These are phyloP conservation scores for Otolemur crassicaudatus DNA, from an alignment of 2,797 vertebrate genomes.

Conservation along the genomic window DNA sequence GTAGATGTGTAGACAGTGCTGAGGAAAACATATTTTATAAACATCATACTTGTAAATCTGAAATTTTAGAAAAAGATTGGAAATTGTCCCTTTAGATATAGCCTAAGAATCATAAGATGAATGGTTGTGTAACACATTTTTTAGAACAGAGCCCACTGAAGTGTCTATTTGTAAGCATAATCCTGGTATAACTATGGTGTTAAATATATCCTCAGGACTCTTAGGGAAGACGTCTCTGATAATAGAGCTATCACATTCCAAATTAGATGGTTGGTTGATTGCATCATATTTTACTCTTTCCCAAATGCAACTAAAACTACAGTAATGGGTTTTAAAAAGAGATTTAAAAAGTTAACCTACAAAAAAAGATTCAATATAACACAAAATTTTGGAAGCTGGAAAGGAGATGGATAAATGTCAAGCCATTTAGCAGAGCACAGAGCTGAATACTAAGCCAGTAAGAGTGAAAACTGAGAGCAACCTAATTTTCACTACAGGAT, in stretches of 20 bases:
- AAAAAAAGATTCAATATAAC: neutral
- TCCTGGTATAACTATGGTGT: neutral
- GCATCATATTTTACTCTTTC: neutral
- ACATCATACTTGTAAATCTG: neutral
- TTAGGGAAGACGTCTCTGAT: neutral
- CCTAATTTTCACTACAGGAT: neutral
- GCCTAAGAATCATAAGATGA: neutral
- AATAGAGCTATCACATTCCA: neutral
- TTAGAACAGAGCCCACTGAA: conserved; percentile 13
- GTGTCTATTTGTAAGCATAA: neutral
- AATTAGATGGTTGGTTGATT: neutral
- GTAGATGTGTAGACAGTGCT: neutral
- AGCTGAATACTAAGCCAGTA: neutral
- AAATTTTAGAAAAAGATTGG: conserved; percentile 29
- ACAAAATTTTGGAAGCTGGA: neutral
- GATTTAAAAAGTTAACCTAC: neutral
- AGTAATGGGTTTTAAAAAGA: neutral
- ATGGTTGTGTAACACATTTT: neutral
- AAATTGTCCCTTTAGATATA: neutral
- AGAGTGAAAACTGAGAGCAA: neutral
- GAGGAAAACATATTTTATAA: neutral
- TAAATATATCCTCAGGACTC: neutral
- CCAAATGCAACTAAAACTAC: neutral
- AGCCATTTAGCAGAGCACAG: neutral
- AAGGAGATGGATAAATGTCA: neutral